phyloP scores from a whole-genome alignment of 2,797 vertebrate genomes.

The Sarcophilus harrisii region DNA sequence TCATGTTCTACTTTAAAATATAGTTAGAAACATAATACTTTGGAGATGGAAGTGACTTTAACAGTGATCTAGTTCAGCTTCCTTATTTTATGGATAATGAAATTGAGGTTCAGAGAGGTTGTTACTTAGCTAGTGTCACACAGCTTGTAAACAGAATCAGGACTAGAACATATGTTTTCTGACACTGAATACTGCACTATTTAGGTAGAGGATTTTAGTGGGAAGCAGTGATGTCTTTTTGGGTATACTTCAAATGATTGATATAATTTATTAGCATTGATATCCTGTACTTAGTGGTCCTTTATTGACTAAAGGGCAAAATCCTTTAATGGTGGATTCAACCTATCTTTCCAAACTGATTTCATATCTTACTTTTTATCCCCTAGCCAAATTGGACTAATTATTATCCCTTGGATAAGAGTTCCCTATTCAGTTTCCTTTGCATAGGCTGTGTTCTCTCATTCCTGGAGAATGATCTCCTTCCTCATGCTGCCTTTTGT shows the following conservation, averaged over 20 bases:
- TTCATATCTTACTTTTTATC: not conserved
- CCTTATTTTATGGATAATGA: not conserved
- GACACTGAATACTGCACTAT: not conserved
- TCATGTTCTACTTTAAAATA: constrained; percentile 25
- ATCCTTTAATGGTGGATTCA: not conserved
- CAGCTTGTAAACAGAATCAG: not conserved
- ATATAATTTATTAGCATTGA: not conserved
- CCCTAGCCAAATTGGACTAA: not conserved
- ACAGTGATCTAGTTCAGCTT: not conserved
- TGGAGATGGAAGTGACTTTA: not conserved
- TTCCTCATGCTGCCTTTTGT: not conserved
- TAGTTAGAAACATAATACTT: not conserved
- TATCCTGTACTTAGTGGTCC: not conserved
- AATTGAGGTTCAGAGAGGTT: not conserved
- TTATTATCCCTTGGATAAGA: not conserved
- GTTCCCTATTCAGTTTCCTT: not conserved
- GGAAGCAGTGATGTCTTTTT: not conserved
- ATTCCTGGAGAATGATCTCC: not conserved
- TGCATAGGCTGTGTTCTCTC: not conserved
- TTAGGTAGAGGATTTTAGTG: not conserved
- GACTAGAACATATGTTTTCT: not conserved
- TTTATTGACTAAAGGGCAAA: not conserved
- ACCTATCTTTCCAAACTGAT: not conserved
- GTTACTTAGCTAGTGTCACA: not conserved
- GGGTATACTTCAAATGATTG: not conserved